Evolutionary conservation across 1,140 invertebrate genomes (phyloP), one percentile per base, ranked within the genome.

Genomic region (Forficula auricularia): DNA sequence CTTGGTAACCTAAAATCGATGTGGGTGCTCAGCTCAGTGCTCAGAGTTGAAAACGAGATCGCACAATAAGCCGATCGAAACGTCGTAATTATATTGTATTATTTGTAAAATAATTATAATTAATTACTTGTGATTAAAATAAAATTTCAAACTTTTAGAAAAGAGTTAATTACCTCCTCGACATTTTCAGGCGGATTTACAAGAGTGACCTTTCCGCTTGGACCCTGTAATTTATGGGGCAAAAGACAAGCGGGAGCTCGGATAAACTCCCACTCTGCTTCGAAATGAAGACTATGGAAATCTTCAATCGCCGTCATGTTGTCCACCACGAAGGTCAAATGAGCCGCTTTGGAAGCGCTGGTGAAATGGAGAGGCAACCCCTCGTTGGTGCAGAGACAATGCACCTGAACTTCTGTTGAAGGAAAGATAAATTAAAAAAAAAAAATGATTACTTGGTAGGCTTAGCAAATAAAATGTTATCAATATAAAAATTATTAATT

Each of bases 221-320:
- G 66, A n/a, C 81, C 82, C 15, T 67, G 66, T 19, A 79, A 71
- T 41, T 71, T 63, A 45, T 80, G 68, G 43, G 70, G 71, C 44
- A 70, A 65, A 15, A 70, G 60, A 54, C 83, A 87, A 16, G 67
- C 60, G 14, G 72, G 61, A 38, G 75, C 68, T 52, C 79, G 73
- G 1, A 85, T 65, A 51, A 86, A 87, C 54, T 87, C 82, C 58
- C 80, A 84, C 30, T 71, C 73, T 14, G 79, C 86, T 59, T 88
- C 82, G 56, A 90, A 88, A 45, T 75, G 78, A 32, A 86, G 70
- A 42, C 80, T 78, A 40, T 77, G 72, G 54, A 82, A 86, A 61
- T 91, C 86, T 52, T 89, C 83, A 6, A 75, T 63, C 0, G 81
- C 71, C 36, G 77, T 75, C 86, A 91, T 91, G 41, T 78, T 75